phyloP scores from a whole-genome alignment of 2,888 invertebrate species.

The Thereva nobilitata region DNA sequence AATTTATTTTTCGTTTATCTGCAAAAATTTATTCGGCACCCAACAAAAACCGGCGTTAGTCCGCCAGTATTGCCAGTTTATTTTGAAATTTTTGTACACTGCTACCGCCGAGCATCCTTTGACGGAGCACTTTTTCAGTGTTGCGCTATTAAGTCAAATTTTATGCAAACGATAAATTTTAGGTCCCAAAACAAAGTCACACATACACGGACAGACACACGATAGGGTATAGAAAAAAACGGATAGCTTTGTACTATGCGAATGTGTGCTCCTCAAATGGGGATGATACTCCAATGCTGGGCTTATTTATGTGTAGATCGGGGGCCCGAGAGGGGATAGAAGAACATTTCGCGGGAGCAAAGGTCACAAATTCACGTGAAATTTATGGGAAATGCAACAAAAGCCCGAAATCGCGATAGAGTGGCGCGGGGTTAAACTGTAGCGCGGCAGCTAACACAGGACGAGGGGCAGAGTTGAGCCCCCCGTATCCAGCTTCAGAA shows the following conservation, averaged over 20 bases:
- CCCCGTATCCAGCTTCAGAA: constrained; percentile 16
- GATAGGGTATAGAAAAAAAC: constrained; percentile 10
- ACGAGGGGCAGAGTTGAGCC: constrained; percentile 8
- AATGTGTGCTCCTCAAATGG: constrained; percentile 4
- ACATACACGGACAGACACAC: no score
- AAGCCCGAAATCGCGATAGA: constrained; percentile 33
- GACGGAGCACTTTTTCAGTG: constrained; percentile 12
- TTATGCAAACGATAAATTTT: constrained; percentile 42
- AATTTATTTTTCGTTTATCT: constrained; percentile 29
- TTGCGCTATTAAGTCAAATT: constrained; percentile 41
- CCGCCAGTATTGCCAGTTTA: constrained; percentile 20
- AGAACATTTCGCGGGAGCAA: constrained; percentile 40
- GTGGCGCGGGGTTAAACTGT: neutral
- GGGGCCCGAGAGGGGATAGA: constrained; percentile 18
- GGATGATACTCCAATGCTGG: constrained; percentile 20
- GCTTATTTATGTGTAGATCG: constrained; percentile 39
- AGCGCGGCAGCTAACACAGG: constrained; percentile 29
- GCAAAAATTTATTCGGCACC: constrained; percentile 31
- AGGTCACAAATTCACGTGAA: constrained; percentile 42
- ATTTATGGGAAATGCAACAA: constrained; percentile 42
- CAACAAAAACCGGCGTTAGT: constrained; percentile 17
- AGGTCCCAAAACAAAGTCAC: constrained; percentile 34
- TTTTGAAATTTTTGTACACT: constrained; percentile 6
- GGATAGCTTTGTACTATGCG: constrained; percentile 8
- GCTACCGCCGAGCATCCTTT: constrained; percentile 9